Conservation (phyloP, 2,797 vertebrate species). For the Ara ararauna region DNA sequence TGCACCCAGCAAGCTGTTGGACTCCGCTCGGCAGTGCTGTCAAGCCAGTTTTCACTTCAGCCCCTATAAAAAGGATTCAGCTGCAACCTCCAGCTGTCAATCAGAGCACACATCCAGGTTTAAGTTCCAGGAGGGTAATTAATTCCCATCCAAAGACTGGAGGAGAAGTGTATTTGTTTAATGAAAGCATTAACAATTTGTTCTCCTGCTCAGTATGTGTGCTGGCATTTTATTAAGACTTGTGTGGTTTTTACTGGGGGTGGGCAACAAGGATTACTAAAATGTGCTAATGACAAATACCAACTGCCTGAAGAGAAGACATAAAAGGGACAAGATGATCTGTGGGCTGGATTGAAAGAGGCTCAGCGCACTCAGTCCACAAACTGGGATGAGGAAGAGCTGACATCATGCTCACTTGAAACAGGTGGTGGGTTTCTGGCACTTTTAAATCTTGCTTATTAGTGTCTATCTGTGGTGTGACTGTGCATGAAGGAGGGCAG, state of each 20-base stretch:
- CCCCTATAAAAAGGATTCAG: background rate
- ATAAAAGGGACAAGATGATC: background rate
- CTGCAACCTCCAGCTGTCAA: background rate
- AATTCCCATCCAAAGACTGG: constrained; percentile 1
- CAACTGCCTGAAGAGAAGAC: background rate
- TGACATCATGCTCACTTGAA: background rate
- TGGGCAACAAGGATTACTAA: constrained; percentile 23
- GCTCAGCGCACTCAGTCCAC: background rate
- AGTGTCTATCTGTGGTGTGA: background rate
- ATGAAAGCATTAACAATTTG: constrained; percentile 33
- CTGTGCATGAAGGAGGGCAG: background rate
- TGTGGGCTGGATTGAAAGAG: background rate
- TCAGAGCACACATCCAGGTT: background rate
- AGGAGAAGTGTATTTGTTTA: constrained; percentile 57
- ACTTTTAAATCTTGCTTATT: background rate
- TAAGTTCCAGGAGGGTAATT: constrained; percentile 37
- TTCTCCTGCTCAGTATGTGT: constrained; percentile 43
- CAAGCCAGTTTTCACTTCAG: background rate
- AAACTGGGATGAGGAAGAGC: background rate
- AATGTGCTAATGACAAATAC: constrained; percentile 51
- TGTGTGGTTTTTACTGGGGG: background rate
- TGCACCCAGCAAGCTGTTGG: background rate
- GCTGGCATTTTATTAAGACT: constrained; percentile 37
- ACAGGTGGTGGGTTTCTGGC: background rate
- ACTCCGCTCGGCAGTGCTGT: background rate